Percentiles rank a stretch among this genome's conserved stretches.
Conservation (phyloP, 2,797 vertebrate genomes). For the Lagorchestes hirsutus region DNA sequence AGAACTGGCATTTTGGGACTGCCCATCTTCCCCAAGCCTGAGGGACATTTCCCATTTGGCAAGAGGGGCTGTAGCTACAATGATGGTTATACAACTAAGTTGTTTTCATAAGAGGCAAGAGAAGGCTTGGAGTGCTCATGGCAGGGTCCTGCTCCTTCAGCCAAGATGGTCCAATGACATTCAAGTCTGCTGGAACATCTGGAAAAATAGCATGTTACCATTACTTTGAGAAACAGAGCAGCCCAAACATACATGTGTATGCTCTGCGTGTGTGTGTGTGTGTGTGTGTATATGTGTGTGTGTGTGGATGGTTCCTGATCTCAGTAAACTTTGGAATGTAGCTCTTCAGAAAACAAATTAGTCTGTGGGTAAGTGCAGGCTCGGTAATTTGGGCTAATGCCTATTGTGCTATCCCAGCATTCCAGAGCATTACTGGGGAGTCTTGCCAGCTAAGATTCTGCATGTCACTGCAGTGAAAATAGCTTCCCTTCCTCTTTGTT, state of each 20-base stretch:
- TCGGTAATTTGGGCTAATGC: slow-evolving; percentile 57
- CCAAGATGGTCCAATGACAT: neutral
- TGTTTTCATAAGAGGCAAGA: neutral
- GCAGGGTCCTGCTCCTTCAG: neutral
- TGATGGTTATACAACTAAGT: neutral
- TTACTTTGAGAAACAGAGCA: neutral
- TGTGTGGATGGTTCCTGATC: slow-evolving; percentile 41
- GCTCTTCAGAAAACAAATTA: slow-evolving; percentile 61
- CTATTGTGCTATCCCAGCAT: slow-evolving; percentile 61
- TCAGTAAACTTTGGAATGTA: slow-evolving; percentile 36
- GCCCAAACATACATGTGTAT: no score
- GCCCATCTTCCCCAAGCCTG: neutral
- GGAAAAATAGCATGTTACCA: neutral
- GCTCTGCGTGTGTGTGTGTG: neutral
- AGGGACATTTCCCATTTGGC: neutral
- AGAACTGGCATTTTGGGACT: neutral
- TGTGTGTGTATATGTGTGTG: neutral
- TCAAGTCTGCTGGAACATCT: neutral
- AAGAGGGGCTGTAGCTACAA: neutral
- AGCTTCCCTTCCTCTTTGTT: slow-evolving; percentile 66
- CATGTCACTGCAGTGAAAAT: slow-evolving; percentile 67
- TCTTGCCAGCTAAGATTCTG: slow-evolving; percentile 68
- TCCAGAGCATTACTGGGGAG: slow-evolving; percentile 61
- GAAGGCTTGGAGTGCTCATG: neutral
- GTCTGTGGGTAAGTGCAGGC: slow-evolving; percentile 63